Conservation (phyloP, 2,797 vertebrate genomes). For the Menidia menidia region DNA sequence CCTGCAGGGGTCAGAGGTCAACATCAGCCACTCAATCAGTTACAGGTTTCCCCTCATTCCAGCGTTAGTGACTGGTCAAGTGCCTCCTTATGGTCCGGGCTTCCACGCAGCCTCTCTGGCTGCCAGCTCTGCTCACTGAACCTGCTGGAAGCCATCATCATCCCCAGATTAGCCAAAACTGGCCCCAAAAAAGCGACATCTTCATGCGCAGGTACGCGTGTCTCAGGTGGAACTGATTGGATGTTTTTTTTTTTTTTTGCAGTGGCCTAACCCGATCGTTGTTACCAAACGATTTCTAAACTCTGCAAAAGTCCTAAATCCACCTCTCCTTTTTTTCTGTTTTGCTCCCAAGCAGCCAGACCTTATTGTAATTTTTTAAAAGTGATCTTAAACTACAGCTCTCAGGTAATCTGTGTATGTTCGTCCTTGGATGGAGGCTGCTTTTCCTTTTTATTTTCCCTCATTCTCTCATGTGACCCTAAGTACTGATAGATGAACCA, state of each 20-base stretch:
- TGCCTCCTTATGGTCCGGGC: background rate
- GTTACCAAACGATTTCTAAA: no score
- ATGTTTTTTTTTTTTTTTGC: no score
- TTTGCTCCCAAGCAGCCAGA: no score
- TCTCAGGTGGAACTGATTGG: no score
- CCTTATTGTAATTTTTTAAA: background rate
- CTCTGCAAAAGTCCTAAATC: no score
- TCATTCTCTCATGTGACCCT: no score
- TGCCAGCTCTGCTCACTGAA: background rate
- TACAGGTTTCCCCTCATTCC: slow-evolving; percentile 1
- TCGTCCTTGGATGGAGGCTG: background rate
- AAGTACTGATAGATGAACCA: no score
- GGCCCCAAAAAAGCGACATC: background rate
- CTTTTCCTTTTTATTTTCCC: no score
- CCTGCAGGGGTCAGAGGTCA: slow-evolving; percentile 47
- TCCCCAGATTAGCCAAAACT: no score
- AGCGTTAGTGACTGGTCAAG: background rate
- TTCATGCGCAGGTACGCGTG: no score
- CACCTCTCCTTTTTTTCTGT: no score
- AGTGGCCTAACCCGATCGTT: no score
- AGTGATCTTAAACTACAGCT: background rate
- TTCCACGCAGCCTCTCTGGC: background rate
- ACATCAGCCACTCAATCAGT: background rate
- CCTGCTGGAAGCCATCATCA: background rate
- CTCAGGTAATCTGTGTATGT: background rate